Percentiles rank a stretch among this genome's conserved stretches.
Conservation (phyloP, 2,888 invertebrate species). For the Taenaris catops region DNA sequence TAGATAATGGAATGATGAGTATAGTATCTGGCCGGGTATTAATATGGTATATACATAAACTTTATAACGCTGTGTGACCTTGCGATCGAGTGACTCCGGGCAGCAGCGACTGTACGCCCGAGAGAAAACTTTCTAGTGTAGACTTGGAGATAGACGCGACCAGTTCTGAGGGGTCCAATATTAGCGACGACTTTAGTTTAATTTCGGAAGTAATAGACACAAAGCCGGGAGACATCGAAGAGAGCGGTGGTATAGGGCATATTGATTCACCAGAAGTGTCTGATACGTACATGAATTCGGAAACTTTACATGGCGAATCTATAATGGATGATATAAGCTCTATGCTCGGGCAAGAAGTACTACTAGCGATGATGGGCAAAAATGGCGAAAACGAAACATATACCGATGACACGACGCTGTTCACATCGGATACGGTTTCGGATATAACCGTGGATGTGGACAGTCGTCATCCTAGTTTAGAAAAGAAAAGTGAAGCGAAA, state of each 20-base stretch:
- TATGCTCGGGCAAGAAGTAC: constrained; percentile 84
- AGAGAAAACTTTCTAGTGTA: constrained; percentile 59
- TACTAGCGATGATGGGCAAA: constrained; percentile 83
- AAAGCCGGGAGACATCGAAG: constrained; percentile 58
- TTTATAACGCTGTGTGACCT: too few relatives aligned
- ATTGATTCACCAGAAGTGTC: constrained; percentile 92
- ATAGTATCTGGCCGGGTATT: too few relatives aligned
- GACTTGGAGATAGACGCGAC: constrained; percentile 75
- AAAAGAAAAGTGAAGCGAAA: constrained; percentile 80
- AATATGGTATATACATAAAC: too few relatives aligned
- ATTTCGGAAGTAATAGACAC: constrained; percentile 84
- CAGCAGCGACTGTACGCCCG: constrained; percentile 62
- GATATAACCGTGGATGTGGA: constrained; percentile 73
- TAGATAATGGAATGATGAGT: too few relatives aligned
- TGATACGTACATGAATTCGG: constrained; percentile 84
- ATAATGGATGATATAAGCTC: constrained; percentile 89
- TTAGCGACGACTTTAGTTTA: constrained; percentile 86
- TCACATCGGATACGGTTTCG: constrained; percentile 79
- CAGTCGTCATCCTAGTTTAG: constrained; percentile 74
- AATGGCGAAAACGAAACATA: constrained; percentile 82
- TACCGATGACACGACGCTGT: constrained; percentile 85
- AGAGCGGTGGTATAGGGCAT: constrained; percentile 83
- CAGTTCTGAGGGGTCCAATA: constrained; percentile 82
- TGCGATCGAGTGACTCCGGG: constrained; percentile 49
- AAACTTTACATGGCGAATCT: constrained; percentile 87